Evolutionary conservation across 2,888 invertebrate genomes (phyloP).

Genomic region (Colostygia pectinataria): DNA sequence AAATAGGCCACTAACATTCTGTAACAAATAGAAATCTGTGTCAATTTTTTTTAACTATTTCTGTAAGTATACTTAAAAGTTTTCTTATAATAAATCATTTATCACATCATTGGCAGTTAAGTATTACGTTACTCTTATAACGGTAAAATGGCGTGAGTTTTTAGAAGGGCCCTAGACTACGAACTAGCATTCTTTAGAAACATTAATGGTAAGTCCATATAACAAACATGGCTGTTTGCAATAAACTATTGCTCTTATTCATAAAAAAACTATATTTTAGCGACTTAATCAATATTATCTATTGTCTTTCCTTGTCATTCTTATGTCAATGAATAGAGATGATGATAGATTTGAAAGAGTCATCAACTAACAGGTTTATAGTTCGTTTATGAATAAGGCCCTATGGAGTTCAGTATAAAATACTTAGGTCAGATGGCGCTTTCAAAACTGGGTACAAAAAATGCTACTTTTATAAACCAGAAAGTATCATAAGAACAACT

Average conservation of each 20-base stretch:
- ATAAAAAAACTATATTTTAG: too few species aligned
- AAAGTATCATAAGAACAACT: too few species aligned
- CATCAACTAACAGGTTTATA: too few species aligned
- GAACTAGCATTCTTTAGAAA: conserved; percentile 26
- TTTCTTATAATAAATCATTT: conserved; percentile 35
- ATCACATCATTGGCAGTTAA: conserved; percentile 54
- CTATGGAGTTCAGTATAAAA: conserved; percentile 16
- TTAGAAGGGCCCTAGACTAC: conserved; percentile 21
- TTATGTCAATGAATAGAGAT: too few species aligned
- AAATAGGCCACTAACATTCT: conserved; percentile 12
- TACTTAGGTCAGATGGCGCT: conserved; percentile 8
- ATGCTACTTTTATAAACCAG: too few species aligned
- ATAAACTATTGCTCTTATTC: too few species aligned
- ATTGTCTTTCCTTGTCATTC: too few species aligned
- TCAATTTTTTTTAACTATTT: conserved; percentile 15
- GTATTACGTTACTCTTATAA: conserved; percentile 37
- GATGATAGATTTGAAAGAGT: too few species aligned
- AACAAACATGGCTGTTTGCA: conserved; percentile 26
- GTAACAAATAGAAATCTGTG: conserved; percentile 7
- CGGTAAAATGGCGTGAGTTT: conserved; percentile 26
- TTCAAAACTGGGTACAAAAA: too few species aligned
- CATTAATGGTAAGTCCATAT: conserved; percentile 21
- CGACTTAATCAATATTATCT: too few species aligned
- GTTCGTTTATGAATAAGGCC: too few species aligned
- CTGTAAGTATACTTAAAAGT: conserved; percentile 3